Conservation (phyloP, 2,113 vertebrate species). For the Aramus guarauna region DNA sequence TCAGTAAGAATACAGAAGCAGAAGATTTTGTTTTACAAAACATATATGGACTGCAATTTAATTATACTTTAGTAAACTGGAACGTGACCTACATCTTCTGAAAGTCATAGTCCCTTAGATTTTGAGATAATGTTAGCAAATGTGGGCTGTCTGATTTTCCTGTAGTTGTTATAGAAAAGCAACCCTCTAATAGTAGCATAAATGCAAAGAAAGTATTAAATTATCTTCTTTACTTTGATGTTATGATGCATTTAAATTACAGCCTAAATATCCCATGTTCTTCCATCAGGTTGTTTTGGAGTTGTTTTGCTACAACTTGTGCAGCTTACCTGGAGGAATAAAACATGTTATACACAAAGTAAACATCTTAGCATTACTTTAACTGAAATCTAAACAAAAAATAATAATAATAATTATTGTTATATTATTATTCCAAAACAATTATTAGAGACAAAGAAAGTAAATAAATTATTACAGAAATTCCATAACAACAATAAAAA, state of each 20-base stretch:
- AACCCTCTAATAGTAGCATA: not conserved
- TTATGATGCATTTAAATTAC: not conserved
- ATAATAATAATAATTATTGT: not conserved
- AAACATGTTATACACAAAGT: not conserved
- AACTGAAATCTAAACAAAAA: not conserved
- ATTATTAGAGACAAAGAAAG: not conserved
- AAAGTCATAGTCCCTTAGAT: not conserved
- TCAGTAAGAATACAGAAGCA: not conserved
- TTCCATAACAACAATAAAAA: not conserved
- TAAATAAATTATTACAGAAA: not conserved
- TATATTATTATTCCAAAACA: not conserved
- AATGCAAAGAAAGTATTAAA: not conserved
- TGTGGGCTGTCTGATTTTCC: not conserved
- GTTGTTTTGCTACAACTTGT: not conserved
- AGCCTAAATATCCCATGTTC: not conserved
- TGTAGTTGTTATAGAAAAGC: not conserved
- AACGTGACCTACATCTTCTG: not conserved
- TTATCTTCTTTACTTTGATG: not conserved
- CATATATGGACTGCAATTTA: not conserved
- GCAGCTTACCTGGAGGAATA: rapidly evolving
- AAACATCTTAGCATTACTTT: not conserved
- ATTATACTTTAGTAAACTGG: not conserved
- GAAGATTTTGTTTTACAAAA: not conserved
- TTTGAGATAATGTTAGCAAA: not conserved
- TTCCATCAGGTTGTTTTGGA: not conserved